A percentile compares a stretch with the other conserved stretches of the same genome.
Evolutionary conservation across 2,888 invertebrate species (phyloP).

Genomic region (Noctua janthe): DNA sequence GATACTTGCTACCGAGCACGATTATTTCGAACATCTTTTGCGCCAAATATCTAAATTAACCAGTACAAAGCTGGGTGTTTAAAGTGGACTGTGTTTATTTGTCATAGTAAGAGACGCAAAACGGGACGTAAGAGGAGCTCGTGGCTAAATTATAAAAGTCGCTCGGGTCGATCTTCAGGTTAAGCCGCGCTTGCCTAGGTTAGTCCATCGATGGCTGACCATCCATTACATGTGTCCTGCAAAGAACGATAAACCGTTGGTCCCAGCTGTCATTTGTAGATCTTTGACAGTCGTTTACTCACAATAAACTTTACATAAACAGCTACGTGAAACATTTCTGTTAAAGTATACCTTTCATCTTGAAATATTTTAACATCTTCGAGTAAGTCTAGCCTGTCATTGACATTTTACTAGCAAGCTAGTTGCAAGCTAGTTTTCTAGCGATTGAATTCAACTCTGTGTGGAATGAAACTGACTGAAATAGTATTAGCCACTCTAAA

Average conservation of each 20-base stretch:
- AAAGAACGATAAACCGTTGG: background rate
- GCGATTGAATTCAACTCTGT: background rate
- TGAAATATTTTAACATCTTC: no score
- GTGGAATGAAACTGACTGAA: slow-evolving; percentile 24
- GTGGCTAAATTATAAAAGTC: background rate
- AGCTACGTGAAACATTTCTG: no score
- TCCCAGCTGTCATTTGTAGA: background rate
- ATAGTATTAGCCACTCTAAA: slow-evolving; percentile 7
- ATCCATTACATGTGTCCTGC: background rate
- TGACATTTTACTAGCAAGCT: slow-evolving; percentile 20
- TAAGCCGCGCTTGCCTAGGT: background rate
- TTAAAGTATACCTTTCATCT: background rate
- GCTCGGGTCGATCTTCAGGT: background rate
- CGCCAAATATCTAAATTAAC: background rate
- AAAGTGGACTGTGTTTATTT: background rate
- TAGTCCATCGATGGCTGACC: background rate
- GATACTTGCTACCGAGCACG: background rate
- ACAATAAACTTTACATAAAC: no score
- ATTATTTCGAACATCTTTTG: background rate
- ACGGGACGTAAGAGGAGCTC: no score
- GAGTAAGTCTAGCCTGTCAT: background rate
- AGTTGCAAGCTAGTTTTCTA: background rate
- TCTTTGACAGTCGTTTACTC: background rate
- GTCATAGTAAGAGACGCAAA: background rate
- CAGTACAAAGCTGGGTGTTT: background rate